Evolutionary conservation across 2,113 vertebrate species (phyloP).

Genomic region (Nibea albiflora): DNA sequence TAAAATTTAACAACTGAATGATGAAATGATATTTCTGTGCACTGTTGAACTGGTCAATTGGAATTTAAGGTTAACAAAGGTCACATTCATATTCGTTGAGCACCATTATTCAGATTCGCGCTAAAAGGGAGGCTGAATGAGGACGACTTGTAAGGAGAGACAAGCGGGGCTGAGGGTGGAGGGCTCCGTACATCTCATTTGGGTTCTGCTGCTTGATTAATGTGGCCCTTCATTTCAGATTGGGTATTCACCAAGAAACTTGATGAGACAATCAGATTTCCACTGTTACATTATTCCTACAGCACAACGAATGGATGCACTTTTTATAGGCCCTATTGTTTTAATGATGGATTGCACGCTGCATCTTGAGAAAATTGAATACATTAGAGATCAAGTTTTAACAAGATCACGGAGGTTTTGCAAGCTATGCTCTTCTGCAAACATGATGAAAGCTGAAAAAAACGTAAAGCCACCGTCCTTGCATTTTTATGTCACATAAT

Average conservation of each 20-base stretch:
- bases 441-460: slow-evolving; percentile 6
- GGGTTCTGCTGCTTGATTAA: slow-evolving; percentile 58
- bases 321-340: slow-evolving; percentile 54
- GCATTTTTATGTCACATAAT: background rate
- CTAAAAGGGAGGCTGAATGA: background rate
- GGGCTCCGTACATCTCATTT: slow-evolving; percentile 45
- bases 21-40: background rate
- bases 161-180: background rate
- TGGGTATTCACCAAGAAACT: slow-evolving; percentile 41
- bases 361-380: slow-evolving; percentile 42
- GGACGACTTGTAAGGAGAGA: background rate
- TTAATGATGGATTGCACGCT: slow-evolving; percentile 61
- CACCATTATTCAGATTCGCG: background rate
- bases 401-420: slow-evolving; percentile 22
- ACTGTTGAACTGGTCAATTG: slow-evolving; percentile 14
- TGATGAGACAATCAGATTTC: slow-evolving; percentile 69
- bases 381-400: slow-evolving; percentile 36
- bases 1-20: background rate
- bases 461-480: background rate
- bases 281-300: slow-evolving; percentile 28
- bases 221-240: slow-evolving; percentile 38
- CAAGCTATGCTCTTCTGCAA: slow-evolving; percentile 26
- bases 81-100: background rate
- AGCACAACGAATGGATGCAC: slow-evolving; percentile 40
- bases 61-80: slow-evolving; percentile 17